Evolutionary conservation across 2,113 vertebrate genomes (phyloP), one percentile per base, ranked within the genome.

Genomic region (Cyanoramphus novaezelandiae): DNA sequence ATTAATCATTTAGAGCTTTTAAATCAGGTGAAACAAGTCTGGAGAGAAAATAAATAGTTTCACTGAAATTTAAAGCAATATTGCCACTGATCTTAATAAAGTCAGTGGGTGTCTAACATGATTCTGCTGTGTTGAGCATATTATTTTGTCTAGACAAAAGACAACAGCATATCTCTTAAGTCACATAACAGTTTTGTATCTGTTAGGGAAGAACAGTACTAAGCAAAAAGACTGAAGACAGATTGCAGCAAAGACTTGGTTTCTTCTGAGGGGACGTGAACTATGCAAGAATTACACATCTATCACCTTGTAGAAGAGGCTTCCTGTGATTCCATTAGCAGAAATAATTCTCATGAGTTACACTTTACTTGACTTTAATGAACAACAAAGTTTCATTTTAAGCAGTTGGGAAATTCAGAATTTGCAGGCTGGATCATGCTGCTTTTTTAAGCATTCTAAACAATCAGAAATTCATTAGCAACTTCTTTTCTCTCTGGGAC

Each of bases 101-200:
- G 87, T 79, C 90, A 82, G 85, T 65, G 63, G 50, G 71, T 67
- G 39, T 71, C 88, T 96, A 94, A 94, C 90, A 90, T 55, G 71
- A 85, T 91, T 97, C 68, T 92, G 64, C 79, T 78, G 60, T 39
- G 59, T 81, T 75, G 53, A 62, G 65, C 27, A 91, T 95, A 92
- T 96, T 97, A 92, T 95, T 95, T 91, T 82, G 89, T 96, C 95
- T 95, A 94, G 93, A 96, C 85, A 86, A 93, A 95, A 92, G 76
- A 71, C 20, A 0, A 96, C 88, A 94, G 93, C 68, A 52, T 90
- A 94, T 95, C 92, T 96, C 47, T 82, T 77, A 95, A 95, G 90
- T 67, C 90, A 88, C 79, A 35, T 31, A 83, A 80, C 19, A 88
- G 64, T 71, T 95, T 67, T 78, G 60, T 93, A 81, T 78, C 76